Conservation (phyloP, 2,888 invertebrate species). For the Drosophila picticornis region DNA sequence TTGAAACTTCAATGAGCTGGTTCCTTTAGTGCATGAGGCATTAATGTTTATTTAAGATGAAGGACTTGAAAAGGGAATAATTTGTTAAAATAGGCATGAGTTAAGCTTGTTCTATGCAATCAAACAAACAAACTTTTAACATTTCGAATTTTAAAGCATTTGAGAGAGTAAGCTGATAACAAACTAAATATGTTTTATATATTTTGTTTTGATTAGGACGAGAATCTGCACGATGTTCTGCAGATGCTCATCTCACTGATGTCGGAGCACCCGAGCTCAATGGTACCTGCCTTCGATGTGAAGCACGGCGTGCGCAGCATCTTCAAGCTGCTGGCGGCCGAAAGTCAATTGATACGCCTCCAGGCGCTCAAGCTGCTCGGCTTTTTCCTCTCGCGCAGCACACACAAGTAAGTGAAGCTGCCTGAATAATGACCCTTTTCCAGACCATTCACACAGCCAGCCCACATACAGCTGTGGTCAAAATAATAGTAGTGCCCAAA, state of each 20-base stretch:
- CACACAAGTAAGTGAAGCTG: slow-evolving; percentile 93
- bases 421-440: not conserved
- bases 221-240: slow-evolving; percentile 98
- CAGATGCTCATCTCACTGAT: slow-evolving; percentile 98
- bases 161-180: not conserved
- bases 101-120: not conserved
- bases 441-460: not conserved
- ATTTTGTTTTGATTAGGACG: slow-evolving; percentile 88
- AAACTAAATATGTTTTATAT: not conserved
- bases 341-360: slow-evolving; percentile 97
- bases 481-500: not conserved
- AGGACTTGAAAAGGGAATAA: not conserved
- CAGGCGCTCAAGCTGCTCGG: slow-evolving; percentile 98
- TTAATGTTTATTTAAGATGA: not conserved
- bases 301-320: slow-evolving; percentile 98
- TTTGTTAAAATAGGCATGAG: not conserved
- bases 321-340: slow-evolving; percentile 97
- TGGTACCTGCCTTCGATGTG: slow-evolving; percentile 99
- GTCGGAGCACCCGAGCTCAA: slow-evolving; percentile 99
- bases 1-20: not conserved
- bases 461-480: not conserved
- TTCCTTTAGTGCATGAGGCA: no score
- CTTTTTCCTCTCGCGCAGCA: slow-evolving; percentile 98
- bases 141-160: not conserved
- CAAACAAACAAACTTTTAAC: not conserved